phyloP scores from a whole-genome alignment of 2,113 vertebrate species.

The Ariopsis seemanni region DNA sequence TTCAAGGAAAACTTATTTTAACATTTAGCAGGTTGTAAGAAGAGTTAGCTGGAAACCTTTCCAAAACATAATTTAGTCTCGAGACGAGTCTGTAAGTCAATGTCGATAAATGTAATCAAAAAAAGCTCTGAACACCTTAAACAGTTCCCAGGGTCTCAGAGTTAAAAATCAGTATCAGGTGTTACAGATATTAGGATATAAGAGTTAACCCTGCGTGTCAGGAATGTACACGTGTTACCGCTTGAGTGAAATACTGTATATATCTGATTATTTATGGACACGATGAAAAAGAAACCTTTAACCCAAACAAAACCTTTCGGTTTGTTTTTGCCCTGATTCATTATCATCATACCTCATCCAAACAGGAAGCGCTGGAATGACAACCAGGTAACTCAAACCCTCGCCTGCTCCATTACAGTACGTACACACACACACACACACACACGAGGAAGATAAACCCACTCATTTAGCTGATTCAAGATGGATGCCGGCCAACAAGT shows the following conservation, averaged over 20 bases:
- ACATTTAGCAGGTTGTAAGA: no score
- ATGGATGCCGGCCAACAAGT: conserved; percentile 61
- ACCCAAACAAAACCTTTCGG: conserved; percentile 1
- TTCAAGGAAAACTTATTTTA: no score
- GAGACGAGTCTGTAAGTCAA: background rate
- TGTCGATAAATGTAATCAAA: background rate
- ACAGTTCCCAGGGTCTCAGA: background rate
- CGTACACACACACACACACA: conserved; percentile 12
- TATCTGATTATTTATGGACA: background rate
- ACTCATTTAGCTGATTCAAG: conserved; percentile 63
- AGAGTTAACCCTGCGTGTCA: conserved; percentile 1
- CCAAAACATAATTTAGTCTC: no score
- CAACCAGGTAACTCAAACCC: conserved; percentile 55
- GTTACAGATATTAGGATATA: no score
- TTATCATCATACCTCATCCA: background rate
- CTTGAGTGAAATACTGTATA: background rate
- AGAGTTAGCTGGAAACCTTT: no score
- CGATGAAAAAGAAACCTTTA: background rate
- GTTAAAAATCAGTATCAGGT: background rate
- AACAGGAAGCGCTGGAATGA: conserved; percentile 45
- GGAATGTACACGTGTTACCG: background rate
- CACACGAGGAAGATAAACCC: conserved; percentile 3
- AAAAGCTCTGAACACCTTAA: background rate
- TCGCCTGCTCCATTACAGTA: conserved; percentile 58
- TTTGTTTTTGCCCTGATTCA: conserved; percentile 19